A percentile compares a stretch with the other conserved stretches of the same genome.
These are phyloP conservation scores for Ophion ventricosus DNA, from an alignment of 2,888 invertebrate genomes.

Conservation along the genomic window DNA sequence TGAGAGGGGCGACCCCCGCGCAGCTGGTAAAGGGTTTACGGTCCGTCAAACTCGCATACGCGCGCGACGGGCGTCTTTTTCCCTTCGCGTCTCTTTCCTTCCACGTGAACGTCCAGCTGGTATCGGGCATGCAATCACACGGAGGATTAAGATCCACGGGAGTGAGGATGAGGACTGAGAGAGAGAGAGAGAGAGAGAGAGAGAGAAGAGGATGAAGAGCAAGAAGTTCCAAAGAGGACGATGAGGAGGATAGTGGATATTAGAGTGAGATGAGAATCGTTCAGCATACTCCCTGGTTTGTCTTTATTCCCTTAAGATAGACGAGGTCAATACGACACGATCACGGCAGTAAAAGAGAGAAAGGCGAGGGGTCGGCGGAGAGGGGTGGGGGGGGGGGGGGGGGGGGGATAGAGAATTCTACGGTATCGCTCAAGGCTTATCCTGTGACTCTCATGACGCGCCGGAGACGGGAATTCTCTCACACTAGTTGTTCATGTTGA, in stretches of 20 bases:
- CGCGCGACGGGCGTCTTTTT: constrained; percentile 76
- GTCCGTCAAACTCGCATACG: constrained; percentile 77
- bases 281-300: constrained; percentile 62
- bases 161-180: constrained; percentile 71
- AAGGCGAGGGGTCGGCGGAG: not conserved
- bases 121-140: constrained; percentile 81
- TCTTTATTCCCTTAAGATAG: constrained; percentile 72
- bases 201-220: constrained; percentile 62
- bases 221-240: constrained; percentile 37
- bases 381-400: not conserved
- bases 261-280: constrained; percentile 54
- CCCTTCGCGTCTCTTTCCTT: constrained; percentile 71
- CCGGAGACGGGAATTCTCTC: constrained; percentile 55
- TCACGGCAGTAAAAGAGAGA: constrained; percentile 28
- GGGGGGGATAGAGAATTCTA: constrained; percentile 25
- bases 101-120: constrained; percentile 80
- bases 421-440: constrained; percentile 77
- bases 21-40: constrained; percentile 81
- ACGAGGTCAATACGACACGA: constrained; percentile 66
- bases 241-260: constrained; percentile 56
- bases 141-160: constrained; percentile 78
- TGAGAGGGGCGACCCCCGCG: constrained; percentile 78
- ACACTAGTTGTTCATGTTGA: constrained; percentile 40
- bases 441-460: constrained; percentile 65
- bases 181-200: constrained; percentile 68